Evolutionary conservation across 2,888 invertebrate genomes (phyloP), one percentile per base, ranked within the genome.

Genomic region (Drosophila vallismaia): DNA sequence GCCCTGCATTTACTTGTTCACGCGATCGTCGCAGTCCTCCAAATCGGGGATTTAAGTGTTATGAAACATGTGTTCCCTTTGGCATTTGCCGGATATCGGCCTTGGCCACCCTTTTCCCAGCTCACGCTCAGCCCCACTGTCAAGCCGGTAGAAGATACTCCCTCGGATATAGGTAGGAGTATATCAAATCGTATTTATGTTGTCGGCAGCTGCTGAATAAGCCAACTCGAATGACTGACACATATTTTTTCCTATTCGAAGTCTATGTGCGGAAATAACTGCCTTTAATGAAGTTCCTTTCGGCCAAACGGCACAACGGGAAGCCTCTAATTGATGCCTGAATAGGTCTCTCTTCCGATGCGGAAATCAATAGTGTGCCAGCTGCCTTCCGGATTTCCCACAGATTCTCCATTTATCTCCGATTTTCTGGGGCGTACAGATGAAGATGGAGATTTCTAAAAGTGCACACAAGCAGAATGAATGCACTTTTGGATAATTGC

Each of bases 241-340:
- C 51, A 60, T 72, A 56, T 50, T 14, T 48, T 14, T 14, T 50
- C 31, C 45, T 46, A 28, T 14, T 1, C 33, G 19, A 36, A 44
- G 29, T 24, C 28, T 8, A 28, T 60, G 63, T 54, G 69, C 45
- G 60, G 59, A 76, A 72, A 74, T 78, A 82, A 82, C 74, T 52
- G 64, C 74, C 82, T 75, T 81, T 81, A 83, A 81, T 86, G 77
- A 79, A 86, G 80, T 86, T 77, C 73, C 62, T 68, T 45, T 50
- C 19, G 31, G 56, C 49, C 79, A 74, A 82, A 79, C 71, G 82
- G 66, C 70, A 75, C 45, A 48, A 14, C 51, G 54, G 71, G 59
- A 50, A 82, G 66, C 72, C 70, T 71, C 83, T 86, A 86, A 80
- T 83, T 80, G 79, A 76, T 63, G 69, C 55, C 68, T 55, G 58